These are phyloP conservation scores for Siniperca scherzeri DNA, from an alignment of 2,797 vertebrate genomes.

Conservation along the genomic window DNA sequence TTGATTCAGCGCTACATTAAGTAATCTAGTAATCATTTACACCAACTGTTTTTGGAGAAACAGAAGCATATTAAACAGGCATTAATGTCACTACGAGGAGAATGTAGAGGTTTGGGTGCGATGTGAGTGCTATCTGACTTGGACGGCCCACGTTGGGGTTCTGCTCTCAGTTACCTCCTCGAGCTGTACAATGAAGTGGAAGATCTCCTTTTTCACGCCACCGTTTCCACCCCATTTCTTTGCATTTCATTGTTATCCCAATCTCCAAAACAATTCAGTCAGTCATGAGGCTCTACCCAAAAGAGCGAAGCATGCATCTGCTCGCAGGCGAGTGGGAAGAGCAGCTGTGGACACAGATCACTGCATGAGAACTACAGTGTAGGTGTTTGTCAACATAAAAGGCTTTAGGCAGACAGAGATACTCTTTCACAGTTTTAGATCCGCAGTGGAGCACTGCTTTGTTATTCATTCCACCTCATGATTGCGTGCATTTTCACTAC, in stretches of 20 bases:
- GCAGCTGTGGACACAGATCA: conserved; percentile 69
- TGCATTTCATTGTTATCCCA: conserved; percentile 60
- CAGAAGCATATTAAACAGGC: conserved; percentile 83
- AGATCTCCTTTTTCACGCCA: conserved; percentile 72
- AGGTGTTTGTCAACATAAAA: conserved; percentile 77
- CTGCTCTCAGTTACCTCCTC: conserved; percentile 64
- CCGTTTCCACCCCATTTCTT: conserved; percentile 74
- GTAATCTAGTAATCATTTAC: conserved; percentile 85
- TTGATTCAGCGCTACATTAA: conserved; percentile 87
- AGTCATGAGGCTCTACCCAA: conserved; percentile 50
- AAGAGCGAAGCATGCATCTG: conserved; percentile 64
- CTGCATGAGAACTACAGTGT: conserved; percentile 72
- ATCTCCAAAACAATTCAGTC: conserved; percentile 61
- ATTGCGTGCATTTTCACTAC: conserved; percentile 39
- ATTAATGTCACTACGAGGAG: conserved; percentile 76
- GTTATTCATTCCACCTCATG: conserved; percentile 42
- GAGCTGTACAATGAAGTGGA: conserved; percentile 81
- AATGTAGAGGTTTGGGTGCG: conserved; percentile 52
- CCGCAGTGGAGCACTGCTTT: conserved; percentile 20
- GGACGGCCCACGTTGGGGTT: conserved; percentile 55
- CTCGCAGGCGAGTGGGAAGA: conserved; percentile 72
- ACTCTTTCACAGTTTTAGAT: conserved; percentile 53
- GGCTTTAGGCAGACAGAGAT: conserved; percentile 47
- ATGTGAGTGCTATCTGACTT: conserved; percentile 67
- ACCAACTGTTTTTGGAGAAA: conserved; percentile 78